Evolutionary conservation across 2,797 vertebrate genomes (phyloP).

Genomic region (Cryptoblepharus egeriae): DNA sequence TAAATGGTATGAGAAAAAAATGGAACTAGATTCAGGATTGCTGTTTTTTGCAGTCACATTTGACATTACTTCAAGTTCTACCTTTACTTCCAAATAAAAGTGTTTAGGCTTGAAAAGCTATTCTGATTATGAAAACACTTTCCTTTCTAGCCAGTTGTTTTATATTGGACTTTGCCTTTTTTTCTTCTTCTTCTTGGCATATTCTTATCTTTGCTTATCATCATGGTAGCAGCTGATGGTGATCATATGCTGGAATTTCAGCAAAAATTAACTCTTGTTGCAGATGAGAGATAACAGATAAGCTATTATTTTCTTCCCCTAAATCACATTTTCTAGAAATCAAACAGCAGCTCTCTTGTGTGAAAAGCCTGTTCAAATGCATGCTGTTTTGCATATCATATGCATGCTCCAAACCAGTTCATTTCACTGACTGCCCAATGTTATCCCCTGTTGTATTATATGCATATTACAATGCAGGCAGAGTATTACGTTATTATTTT

Average conservation of each 20-base stretch:
- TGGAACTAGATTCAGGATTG: not conserved
- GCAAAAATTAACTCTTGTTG: slow-evolving; percentile 38
- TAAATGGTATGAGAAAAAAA: not conserved
- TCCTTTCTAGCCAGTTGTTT: slow-evolving; percentile 33
- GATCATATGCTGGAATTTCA: slow-evolving; percentile 47
- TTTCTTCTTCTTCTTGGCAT: slow-evolving; percentile 39
- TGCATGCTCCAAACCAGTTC: no score
- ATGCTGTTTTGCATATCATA: not conserved
- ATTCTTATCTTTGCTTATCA: slow-evolving; percentile 28
- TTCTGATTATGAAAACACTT: not conserved
- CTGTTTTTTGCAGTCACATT: not conserved
- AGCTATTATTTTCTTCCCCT: slow-evolving; percentile 19
- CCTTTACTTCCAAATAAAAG: not conserved
- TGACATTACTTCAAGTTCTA: not conserved
- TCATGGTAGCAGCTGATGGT: slow-evolving; percentile 16
- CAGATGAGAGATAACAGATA: slow-evolving; percentile 46
- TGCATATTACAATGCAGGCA: no score
- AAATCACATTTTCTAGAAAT: slow-evolving; percentile 44
- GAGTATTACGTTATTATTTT: no score
- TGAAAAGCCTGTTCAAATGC: slow-evolving; percentile 13
- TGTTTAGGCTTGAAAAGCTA: not conserved
- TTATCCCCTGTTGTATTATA: no score
- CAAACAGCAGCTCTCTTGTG: slow-evolving; percentile 36
- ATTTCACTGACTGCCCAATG: no score
- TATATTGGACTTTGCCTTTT: slow-evolving; percentile 20